Base-by-base conservation (phyloP, 2,797 vertebrate species). In the Mastacembelus armatus region DNA sequence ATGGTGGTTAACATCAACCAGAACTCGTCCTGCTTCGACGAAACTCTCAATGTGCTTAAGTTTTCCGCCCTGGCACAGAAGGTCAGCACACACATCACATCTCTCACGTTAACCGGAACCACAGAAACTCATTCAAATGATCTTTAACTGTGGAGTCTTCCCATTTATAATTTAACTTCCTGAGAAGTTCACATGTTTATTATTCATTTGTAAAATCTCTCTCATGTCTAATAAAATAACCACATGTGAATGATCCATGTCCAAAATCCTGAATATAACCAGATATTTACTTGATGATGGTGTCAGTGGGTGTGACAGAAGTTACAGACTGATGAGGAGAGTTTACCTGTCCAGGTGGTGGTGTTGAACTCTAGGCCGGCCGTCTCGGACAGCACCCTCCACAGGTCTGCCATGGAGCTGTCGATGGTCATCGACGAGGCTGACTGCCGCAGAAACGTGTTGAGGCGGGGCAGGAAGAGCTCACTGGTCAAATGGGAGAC, bases 1-100 rank as follows among this genome's bases (percentile, higher is more conserved):
- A 98, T 99, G 96, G 96, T 98, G 45, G 96, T 99, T 22, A 98
- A 99, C 84, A 91, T 98, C 77, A 97, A 94, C 82, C 95, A 95
- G 9, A 94, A 90, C 74, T 87, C 92, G 0, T 93, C 95, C 27
- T 87, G 92, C 1, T 96, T 95, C 1, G 97, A 98, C 18, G 97
- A 99, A 91, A 99, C 96, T 0, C 92, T 98, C 29, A 96, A 92
- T 18, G 97, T 98, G n/a, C 93, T 99, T 3, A 98, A 96, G 80
- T 99, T 99, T 85, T 98, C 97, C 0, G 95, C 96, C 15, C 89
- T 97, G 15, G 97, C 97, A 57, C 97, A 98, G 86, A 97, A 98
- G 93, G 97, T 98, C 84, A 85, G 50, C 10, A 4, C 19, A n/a
- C 29, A 35, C 39, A 32, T 32, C 7, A 10, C n/a, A n/a, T n/a